Base-by-base conservation (phyloP, 37 sponge, comb jelly and placozoan species). In the Spongilla lacustris region DNA sequence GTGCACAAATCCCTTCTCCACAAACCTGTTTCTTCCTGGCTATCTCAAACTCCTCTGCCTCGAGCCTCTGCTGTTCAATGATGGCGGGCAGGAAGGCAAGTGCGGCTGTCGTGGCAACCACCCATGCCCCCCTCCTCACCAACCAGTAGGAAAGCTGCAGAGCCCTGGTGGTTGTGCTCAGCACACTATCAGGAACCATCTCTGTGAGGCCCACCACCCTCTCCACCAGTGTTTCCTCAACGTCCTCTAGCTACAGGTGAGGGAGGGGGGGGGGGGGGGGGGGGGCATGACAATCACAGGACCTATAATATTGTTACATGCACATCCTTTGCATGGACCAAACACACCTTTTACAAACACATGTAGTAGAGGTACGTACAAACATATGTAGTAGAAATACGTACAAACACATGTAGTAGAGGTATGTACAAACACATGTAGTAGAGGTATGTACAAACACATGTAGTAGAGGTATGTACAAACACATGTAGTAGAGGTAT, bases 11-110 rank as follows among this genome's bases (percentile, higher is more conserved):
- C n/a, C n/a, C 36, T 36, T 21, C 46, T 14, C 32, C 28, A 27
- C 74, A 36, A 17, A 92, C 92, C 92, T 94, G 95, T 72, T 91
- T 91, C 49, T 85, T 91, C 38, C 91, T 92, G 86, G 88, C 81
- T 33, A 85, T 85, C 77, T 91, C 86, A 82, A 88, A 85, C 38
- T 88, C 95, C 76, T 91, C 85, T 19, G 88, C 22, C 67, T 94
- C 95, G 28, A 85, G 33, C 78, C 95, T 81, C 86, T 94, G 95
- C 67, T 84, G 77, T 50, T 94, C 95, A 26, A 91, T 85, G 81
- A 91, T 79, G 25, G 89, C 85, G 22, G 95, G 92, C 21, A 94
- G 74, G 21, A 79, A 49, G 27, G 89, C 70, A 25, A 94, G 73
- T 5, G 95, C 89, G 34, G 85, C 14, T 41, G 95, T 89, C 21